These are phyloP conservation scores for Phymorhynchus buccinoides DNA, from an alignment of 1,140 invertebrate genomes.

Conservation along the genomic window DNA sequence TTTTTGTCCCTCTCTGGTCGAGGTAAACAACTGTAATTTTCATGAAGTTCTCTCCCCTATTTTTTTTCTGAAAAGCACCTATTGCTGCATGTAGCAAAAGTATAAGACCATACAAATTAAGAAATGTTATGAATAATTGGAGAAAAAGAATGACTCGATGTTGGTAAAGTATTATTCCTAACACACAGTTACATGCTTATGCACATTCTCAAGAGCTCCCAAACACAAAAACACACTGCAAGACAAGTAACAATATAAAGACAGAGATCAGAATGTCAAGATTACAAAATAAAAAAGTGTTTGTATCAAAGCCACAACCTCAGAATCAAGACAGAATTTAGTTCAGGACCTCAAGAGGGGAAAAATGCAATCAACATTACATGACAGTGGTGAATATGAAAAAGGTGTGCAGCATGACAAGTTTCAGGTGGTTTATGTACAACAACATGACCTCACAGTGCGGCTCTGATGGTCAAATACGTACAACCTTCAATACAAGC, in stretches of 20 bases:
- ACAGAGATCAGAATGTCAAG: not conserved
- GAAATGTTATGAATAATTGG: too few species aligned
- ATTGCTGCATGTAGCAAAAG: too few species aligned
- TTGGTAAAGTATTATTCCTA: too few species aligned
- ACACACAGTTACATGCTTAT: too few species aligned
- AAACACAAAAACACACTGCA: not conserved
- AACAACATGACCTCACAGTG: not conserved
- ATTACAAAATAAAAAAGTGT: not conserved
- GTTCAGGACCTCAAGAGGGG: not conserved
- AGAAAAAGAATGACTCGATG: too few species aligned
- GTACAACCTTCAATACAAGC: not conserved
- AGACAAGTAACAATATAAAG: not conserved
- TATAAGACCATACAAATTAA: too few species aligned
- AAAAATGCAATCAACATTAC: not conserved
- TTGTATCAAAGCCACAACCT: constrained; percentile 5
- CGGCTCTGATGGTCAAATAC: not conserved
- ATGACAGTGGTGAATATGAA: not conserved
- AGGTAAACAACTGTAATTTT: too few species aligned
- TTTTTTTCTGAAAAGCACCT: too few species aligned
- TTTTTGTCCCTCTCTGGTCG: too few species aligned
- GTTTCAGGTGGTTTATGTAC: not conserved
- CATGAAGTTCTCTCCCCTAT: too few species aligned
- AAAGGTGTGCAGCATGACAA: not conserved
- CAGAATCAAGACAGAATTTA: constrained; percentile 5
- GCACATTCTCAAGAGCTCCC: too few species aligned